Evolutionary conservation across 1,140 invertebrate genomes (phyloP).

Genomic region (Heliconius hermathena): DNA sequence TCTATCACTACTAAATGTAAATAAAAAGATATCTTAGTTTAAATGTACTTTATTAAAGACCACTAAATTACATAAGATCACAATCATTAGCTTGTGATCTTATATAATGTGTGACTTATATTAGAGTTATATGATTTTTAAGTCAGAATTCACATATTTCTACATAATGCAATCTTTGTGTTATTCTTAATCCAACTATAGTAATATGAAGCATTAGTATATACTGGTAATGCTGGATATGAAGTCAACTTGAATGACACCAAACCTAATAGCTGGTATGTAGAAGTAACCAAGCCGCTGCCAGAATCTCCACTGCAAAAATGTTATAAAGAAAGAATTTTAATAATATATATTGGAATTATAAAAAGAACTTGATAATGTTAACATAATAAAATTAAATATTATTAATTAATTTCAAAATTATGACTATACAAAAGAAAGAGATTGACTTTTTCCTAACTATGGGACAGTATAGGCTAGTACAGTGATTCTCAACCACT

Average conservation of each 20-base stretch:
- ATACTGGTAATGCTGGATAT: constrained; percentile 49
- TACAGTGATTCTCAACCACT: no score
- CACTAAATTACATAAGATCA: not conserved
- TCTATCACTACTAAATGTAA: not conserved
- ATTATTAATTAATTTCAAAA: no score
- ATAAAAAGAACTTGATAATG: no score
- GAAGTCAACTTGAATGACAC: constrained; percentile 48
- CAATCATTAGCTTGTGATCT: not conserved
- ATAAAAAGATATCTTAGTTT: not conserved
- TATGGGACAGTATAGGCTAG: no score
- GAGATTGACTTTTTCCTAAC: no score
- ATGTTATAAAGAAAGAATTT: not conserved
- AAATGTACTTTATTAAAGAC: not conserved
- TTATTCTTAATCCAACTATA: constrained; percentile 49
- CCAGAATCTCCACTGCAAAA: constrained; percentile 66
- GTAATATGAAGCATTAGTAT: constrained; percentile 58
- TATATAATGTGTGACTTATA: not conserved
- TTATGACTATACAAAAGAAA: no score
- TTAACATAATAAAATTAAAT: no score
- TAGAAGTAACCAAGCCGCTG: constrained; percentile 49
- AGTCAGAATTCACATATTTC: not conserved
- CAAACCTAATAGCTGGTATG: constrained; percentile 53
- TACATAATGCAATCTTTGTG: not conserved
- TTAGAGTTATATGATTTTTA: not conserved
- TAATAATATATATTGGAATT: no score